Conservation (phyloP, 2,113 vertebrate species). For the Notothenia rossii region DNA sequence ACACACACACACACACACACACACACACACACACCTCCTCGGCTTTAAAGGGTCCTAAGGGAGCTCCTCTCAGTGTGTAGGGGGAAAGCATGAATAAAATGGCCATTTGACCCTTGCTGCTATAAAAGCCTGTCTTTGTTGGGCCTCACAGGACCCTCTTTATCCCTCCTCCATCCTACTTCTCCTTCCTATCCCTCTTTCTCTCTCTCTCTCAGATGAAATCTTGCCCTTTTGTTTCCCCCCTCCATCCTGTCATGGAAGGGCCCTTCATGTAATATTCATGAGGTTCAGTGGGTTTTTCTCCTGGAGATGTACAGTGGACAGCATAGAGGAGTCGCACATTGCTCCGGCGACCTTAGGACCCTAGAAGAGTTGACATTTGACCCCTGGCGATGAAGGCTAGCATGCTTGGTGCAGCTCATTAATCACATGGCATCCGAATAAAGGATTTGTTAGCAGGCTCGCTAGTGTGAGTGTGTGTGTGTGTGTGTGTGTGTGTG, state of each 20-base stretch:
- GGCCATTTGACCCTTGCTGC: constrained; percentile 73
- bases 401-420: constrained; percentile 21
- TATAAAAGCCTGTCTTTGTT: constrained; percentile 78
- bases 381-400: constrained; percentile 41
- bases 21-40: constrained; percentile 47
- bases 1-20: no score
- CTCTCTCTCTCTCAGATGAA: constrained; percentile 66
- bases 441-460: constrained; percentile 23
- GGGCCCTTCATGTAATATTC: constrained; percentile 71
- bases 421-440: constrained; percentile 60
- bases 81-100: constrained; percentile 75
- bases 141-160: constrained; percentile 77
- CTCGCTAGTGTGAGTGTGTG: constrained; percentile 6
- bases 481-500: constrained; percentile 1
- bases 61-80: constrained; percentile 68
- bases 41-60: constrained; percentile 66
- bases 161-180: constrained; percentile 73
- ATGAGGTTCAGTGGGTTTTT: constrained; percentile 63
- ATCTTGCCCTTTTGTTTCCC: constrained; percentile 79
- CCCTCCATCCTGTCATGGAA: constrained; percentile 69
- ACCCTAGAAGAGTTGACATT: constrained; percentile 50
- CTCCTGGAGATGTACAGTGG: constrained; percentile 63
- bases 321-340: constrained; percentile 57
- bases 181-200: constrained; percentile 46
- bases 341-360: constrained; percentile 42